Evolutionary conservation across 2,797 vertebrate genomes (phyloP).

Genomic region (Pelodytes ibericus): DNA sequence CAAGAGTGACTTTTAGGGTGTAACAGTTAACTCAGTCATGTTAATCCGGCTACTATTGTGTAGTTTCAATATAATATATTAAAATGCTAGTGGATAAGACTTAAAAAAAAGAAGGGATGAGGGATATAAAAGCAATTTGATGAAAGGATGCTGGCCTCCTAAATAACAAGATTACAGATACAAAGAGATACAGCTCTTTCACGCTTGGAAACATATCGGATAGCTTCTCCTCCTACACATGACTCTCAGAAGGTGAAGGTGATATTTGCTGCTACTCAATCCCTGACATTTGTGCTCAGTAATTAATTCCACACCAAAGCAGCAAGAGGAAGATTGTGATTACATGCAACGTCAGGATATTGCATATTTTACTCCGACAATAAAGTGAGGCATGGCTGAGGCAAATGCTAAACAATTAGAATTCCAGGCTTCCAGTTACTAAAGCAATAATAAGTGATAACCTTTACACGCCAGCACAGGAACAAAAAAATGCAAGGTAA

Average conservation of each 20-base stretch:
- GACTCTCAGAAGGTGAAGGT: fast-evolving
- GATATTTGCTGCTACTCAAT: slow-evolving; percentile 36
- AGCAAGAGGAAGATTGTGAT: slow-evolving; percentile 24
- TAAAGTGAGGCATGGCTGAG: slow-evolving; percentile 8
- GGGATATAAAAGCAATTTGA: no score
- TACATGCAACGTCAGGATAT: slow-evolving; percentile 24
- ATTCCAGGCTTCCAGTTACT: slow-evolving; percentile 18
- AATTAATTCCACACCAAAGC: slow-evolving; percentile 29
- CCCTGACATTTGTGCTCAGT: slow-evolving; percentile 42
- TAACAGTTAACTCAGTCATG: no score
- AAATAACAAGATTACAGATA: slow-evolving; percentile 5
- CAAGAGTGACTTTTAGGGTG: no score
- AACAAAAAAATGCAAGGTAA: slow-evolving; percentile 1
- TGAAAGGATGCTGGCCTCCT: neutral
- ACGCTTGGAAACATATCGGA: slow-evolving; percentile 31
- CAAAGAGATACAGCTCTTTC: slow-evolving; percentile 27
- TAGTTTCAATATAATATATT: no score
- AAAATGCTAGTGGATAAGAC: no score
- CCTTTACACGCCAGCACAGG: slow-evolving; percentile 20
- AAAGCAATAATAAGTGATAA: slow-evolving; percentile 18
- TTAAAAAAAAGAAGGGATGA: no score
- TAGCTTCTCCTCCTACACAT: slow-evolving; percentile 27
- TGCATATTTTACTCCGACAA: slow-evolving; percentile 28
- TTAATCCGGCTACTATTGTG: no score
- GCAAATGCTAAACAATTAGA: slow-evolving; percentile 41